phyloP scores from a whole-genome alignment of 1,140 invertebrate species.

The Ooceraea biroi region DNA sequence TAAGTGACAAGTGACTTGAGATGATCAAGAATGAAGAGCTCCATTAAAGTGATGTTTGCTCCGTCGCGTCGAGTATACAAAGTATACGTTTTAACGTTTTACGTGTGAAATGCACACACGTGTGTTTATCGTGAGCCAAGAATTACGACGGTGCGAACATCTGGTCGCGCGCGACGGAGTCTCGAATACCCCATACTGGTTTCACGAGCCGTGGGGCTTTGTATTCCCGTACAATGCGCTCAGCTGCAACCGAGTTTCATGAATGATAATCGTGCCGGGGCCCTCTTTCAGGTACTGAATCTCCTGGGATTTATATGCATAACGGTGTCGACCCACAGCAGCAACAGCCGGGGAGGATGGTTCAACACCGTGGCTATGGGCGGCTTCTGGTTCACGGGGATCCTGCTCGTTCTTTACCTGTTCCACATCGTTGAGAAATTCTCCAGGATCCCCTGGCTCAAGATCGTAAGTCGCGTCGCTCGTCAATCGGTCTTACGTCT shows the following conservation, averaged over 20 bases:
- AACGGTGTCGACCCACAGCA: constrained; percentile 87
- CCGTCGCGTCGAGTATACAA: neutral
- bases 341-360: constrained; percentile 88
- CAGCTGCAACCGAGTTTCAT: constrained; percentile 11
- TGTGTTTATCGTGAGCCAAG: neutral
- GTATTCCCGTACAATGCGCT: constrained; percentile 9
- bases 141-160: neutral
- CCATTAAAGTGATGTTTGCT: neutral
- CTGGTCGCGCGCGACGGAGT: constrained; percentile 28
- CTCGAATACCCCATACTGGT: constrained; percentile 8
- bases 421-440: constrained; percentile 95
- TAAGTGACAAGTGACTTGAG: too few relatives aligned
- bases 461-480: constrained; percentile 89
- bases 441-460: constrained; percentile 94
- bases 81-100: neutral
- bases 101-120: neutral
- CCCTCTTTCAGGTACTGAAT: constrained; percentile 89
- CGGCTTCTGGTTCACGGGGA: constrained; percentile 94
- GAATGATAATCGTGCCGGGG: constrained; percentile 26
- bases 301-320: constrained; percentile 95
- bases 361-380: constrained; percentile 94
- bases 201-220: neutral
- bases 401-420: constrained; percentile 93
- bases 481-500: neutral
- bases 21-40: neutral